Evolutionary conservation across 53 echinoderm and acorn worm species (phyloP).

Genomic region (Holothuria leucospilota): DNA sequence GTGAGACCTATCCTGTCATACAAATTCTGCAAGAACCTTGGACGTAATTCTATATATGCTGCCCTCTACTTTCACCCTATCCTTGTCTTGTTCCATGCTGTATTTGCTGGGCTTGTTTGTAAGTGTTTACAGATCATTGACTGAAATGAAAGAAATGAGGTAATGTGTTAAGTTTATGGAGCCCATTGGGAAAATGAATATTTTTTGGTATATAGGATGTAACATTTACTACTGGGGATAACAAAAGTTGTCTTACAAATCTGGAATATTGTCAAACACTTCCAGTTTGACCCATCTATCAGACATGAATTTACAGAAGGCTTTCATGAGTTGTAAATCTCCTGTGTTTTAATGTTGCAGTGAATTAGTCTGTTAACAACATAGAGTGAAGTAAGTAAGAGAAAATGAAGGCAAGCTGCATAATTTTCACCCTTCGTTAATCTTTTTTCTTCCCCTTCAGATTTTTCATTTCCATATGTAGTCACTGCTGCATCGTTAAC

Average conservation of each 20-base stretch:
- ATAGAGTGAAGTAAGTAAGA: no score
- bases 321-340: no score
- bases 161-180: neutral
- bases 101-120: constrained; percentile 92
- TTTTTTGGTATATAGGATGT: neutral
- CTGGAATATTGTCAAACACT: no score
- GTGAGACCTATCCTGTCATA: constrained; percentile 84
- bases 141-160: neutral
- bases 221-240: no score
- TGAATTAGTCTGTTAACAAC: no score
- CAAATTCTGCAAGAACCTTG: constrained; percentile 87
- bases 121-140: constrained; percentile 47
- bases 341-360: no score
- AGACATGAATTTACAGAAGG: no score
- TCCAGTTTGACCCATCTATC: no score
- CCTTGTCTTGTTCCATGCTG: constrained; percentile 83
- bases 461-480: constrained; percentile 91
- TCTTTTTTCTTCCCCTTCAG: constrained; percentile 17
- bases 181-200: neutral
- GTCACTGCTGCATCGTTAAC: constrained; percentile 80
- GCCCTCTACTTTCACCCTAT: constrained; percentile 96
- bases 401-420: no score
- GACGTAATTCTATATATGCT: constrained; percentile 92
- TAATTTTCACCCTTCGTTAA: no score
- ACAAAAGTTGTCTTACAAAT: no score